Conservation (phyloP, 2,113 vertebrate species). For the Octodon degus region DNA sequence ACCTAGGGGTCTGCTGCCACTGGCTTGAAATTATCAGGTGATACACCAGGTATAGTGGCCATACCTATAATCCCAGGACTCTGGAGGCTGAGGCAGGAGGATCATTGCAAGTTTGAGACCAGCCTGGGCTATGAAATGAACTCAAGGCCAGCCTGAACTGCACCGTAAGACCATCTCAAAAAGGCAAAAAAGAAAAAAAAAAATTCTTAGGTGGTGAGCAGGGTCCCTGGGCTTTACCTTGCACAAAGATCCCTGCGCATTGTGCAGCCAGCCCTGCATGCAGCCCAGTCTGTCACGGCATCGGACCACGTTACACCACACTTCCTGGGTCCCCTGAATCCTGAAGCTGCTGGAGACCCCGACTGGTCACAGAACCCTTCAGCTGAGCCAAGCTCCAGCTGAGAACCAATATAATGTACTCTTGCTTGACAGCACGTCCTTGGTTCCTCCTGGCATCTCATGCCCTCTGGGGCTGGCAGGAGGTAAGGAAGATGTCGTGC, state of each 20-base stretch:
- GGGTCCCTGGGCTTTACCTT: neutral
- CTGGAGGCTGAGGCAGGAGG: too few relatives aligned
- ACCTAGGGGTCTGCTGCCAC: neutral
- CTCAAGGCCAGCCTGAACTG: too few relatives aligned
- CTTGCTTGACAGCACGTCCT: neutral
- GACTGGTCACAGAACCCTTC: neutral
- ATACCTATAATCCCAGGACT: too few relatives aligned
- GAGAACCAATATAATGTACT: neutral
- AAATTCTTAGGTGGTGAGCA: neutral
- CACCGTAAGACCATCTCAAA: too few relatives aligned
- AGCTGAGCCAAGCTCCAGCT: neutral
- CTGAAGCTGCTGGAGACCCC: neutral
- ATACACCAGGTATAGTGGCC: too few relatives aligned
- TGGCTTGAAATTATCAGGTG: neutral
- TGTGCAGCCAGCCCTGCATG: rapidly evolving
- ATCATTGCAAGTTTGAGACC: too few relatives aligned
- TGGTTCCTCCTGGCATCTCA: neutral
- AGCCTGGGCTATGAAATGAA: too few relatives aligned
- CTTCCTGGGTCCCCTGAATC: neutral
- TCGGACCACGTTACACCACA: rapidly evolving
- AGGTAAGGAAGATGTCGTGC: neutral
- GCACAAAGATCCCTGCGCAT: neutral
- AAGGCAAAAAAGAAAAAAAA: too few relatives aligned
- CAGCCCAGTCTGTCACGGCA: rapidly evolving
- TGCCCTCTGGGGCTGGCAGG: neutral